Base-by-base conservation (phyloP, 2,888 invertebrate species). In the Cataglyphis rosenhaueri region DNA sequence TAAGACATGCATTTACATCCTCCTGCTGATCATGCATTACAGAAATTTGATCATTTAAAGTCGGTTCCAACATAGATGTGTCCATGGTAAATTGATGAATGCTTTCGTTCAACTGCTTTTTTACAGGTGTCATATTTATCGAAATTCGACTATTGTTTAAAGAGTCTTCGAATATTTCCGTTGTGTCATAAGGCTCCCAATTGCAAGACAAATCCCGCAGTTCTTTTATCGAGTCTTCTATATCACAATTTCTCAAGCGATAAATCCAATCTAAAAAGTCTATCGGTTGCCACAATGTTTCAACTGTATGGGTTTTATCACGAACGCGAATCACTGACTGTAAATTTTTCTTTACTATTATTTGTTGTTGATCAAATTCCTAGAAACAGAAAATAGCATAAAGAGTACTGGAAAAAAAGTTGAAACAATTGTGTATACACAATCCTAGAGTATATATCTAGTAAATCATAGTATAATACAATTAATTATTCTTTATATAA, bases 291-390 rank as follows among this genome's bases (percentile, higher is more conserved):
- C 94, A 95, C 18, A 93, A 86, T 1, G 92, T 91, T 78, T 94
- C 93, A 32, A 91, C 29, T 88, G 88, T 92, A 3, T 85, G 89
- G 52, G 91, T 92, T 48, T 81, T 91, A 81, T 95, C 93, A 21
- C 94, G 91, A 44, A 95, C 92, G n/a, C 93, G 92, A 68, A 94
- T 92, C 0, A 93, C 91, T 3, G 94, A 92, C 32, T 91, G 89
- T 18, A 94, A 81, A 21, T 87, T 90, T 79, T 93, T 93, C 32
- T 93, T 91, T 8, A 89, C 87, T 4, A 95, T 82, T 44, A 93
- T 88, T 86, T 93, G 94, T 78, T 94, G 94, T 71, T 94, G 94
- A 66, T 92, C 89, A 70, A 95, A 95, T 89, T 94, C 94, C 94
- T 94, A 82, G 71, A 89, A 79, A 59, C 79, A 76, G 81, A 87